Evolutionary conservation across 2,888 invertebrate genomes (phyloP).

Genomic region (Yponomeuta cagnagella): DNA sequence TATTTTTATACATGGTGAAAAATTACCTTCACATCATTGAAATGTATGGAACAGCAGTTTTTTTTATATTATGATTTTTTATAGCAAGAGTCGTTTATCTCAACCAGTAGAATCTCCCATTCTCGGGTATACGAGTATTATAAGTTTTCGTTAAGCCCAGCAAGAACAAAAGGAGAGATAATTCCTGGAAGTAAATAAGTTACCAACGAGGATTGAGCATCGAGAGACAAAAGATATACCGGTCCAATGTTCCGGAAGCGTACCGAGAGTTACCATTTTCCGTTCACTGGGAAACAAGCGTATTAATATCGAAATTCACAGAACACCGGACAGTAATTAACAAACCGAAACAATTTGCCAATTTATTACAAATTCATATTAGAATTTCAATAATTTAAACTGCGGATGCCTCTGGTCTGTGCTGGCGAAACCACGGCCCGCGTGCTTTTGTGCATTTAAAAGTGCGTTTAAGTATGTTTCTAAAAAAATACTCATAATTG

Average conservation of each 20-base stretch:
- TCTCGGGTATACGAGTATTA: too few species aligned
- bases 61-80: too few species aligned
- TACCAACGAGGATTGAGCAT: too few species aligned
- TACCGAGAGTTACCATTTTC: not conserved
- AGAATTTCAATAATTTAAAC: conserved; percentile 2
- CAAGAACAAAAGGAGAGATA: too few species aligned
- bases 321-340: conserved; percentile 3
- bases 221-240: not conserved
- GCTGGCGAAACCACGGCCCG: not conserved
- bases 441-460: not conserved
- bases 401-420: not conserved
- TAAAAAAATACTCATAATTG: not conserved
- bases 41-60: too few species aligned
- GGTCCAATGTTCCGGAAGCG: not conserved
- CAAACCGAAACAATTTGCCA: not conserved
- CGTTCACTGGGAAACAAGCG: not conserved
- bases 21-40: too few species aligned
- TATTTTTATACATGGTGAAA: too few species aligned
- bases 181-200: too few species aligned
- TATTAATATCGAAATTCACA: not conserved
- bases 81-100: too few species aligned
- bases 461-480: not conserved
- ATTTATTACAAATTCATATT: conserved; percentile 4
- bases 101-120: too few species aligned
- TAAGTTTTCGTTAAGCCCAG: too few species aligned